These are phyloP conservation scores for human (Homo sapiens) DNA, from an alignment of 2,113 vertebrate species.

Conservation along the genomic window DNA sequence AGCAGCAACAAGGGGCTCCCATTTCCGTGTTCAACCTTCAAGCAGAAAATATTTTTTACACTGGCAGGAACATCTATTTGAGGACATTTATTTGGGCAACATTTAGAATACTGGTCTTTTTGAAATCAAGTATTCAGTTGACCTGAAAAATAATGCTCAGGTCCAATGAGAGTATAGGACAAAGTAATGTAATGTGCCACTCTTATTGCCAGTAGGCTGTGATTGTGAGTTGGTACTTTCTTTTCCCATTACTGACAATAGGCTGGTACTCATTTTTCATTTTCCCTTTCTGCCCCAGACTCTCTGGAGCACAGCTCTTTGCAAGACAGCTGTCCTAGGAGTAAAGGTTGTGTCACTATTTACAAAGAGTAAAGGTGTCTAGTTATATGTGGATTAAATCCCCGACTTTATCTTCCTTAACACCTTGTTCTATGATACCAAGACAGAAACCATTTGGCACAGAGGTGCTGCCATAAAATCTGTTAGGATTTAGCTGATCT, in stretches of 20 bases:
- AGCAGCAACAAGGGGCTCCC: not conserved
- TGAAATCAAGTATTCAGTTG: slow-evolving; percentile 27
- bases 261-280: not conserved
- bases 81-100: not conserved
- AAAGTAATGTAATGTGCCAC: not conserved
- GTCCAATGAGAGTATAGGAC: not conserved
- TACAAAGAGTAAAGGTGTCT: slow-evolving; percentile 1
- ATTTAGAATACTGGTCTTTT: not conserved
- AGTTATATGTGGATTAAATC: not conserved
- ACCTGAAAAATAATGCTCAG: slow-evolving; percentile 26
- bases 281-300: not conserved
- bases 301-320: not conserved
- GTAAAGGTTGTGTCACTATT: not conserved
- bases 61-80: not conserved
- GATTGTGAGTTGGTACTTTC: not conserved
- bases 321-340: not conserved
- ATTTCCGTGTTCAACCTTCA: not conserved
- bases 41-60: not conserved
- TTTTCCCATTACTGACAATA: not conserved
- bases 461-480: not conserved
- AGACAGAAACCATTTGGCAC: not conserved
- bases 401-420: not conserved
- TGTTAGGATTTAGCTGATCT: not conserved
- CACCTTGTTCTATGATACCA: not conserved
- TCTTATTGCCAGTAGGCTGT: not conserved